phyloP scores from a whole-genome alignment of 2,797 vertebrate genomes.

The Acanthurus lineatus region DNA sequence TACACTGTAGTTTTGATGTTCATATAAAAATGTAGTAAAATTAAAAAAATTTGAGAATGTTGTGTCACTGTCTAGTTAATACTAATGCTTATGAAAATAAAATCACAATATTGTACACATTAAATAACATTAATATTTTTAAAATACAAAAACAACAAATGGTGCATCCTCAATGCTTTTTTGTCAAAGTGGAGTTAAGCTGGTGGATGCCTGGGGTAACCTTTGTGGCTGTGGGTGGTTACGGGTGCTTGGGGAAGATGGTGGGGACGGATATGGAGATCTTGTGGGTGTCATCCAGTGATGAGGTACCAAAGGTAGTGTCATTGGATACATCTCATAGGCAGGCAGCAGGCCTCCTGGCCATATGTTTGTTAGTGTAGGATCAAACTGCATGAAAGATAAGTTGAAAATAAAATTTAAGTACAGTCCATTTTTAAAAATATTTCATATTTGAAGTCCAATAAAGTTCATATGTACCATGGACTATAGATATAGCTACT shows the following conservation, averaged over 20 bases:
- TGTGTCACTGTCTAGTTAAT: conserved; percentile 32
- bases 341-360: conserved; percentile 32
- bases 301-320: conserved; percentile 46
- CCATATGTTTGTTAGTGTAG: conserved; percentile 41
- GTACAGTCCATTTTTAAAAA: too few species aligned
- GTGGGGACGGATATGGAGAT: not conserved
- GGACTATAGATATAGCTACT: too few species aligned
- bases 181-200: conserved; percentile 1
- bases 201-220: not conserved
- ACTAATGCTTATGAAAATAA: conserved; percentile 21
- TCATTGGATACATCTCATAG: conserved; percentile 62
- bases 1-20: conserved; percentile 69
- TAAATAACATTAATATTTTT: conserved; percentile 22
- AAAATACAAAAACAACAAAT: not conserved
- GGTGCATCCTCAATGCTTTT: not conserved
- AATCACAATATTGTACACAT: conserved; percentile 28
- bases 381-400: conserved; percentile 72
- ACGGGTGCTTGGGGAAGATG: not conserved
- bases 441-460: too few species aligned
- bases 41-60: conserved; percentile 44
- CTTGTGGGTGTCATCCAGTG: conserved; percentile 23
- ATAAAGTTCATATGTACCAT: too few species aligned
- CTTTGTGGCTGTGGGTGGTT: not conserved
- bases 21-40: conserved; percentile 63
- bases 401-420: conserved; percentile 5